Evolutionary conservation across 1,140 invertebrate genomes (phyloP), one percentile per base, ranked within the genome.

Genomic region (Drosophila jambulina): DNA sequence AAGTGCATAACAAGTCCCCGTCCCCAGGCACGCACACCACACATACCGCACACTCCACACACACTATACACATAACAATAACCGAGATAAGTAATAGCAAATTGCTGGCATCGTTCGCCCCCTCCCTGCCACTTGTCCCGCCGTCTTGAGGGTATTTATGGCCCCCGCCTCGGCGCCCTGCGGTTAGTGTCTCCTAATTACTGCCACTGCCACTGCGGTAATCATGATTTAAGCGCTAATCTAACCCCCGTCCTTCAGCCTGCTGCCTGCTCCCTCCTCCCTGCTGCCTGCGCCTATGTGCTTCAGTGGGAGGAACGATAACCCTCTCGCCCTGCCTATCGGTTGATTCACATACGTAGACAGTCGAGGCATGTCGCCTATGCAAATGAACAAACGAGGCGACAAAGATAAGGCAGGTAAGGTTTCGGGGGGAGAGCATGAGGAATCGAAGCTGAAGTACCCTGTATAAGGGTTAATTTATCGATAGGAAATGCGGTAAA

Each of bases 211-310:
- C 53, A 56, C 34, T 78, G 77, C 58, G 82, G 78, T 81, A 85
- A 85, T 85, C 82, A 85, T 85, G 82, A 85, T 85, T 85, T 78
- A 78, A 86, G 74, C 82, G 82, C 61, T 85, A 81, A 85, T 84
- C 82, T 63, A 34, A 45, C 64, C 48, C 49, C 67, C 60, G 32
- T 10, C 10, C 60, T 25, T 13, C 10, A n/a, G n/a, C n/a, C 38
- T 34, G 13, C 27, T 4, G 21, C n/a, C 42, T 34, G 13, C 25
- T 29, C 29, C 43, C n/a, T n/a, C 60, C 32, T 13, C 10, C n/a
- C 38, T 34, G 13, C 27, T 4, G 21, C n/a, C 42, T 34, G 13
- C 25, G 36, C 29, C 43, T n/a, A 49, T 45, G 63, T 29, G 19
- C 25, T 29, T 10, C n/a, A 12, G 12, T 38, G 5, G 42, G 21